phyloP scores from a whole-genome alignment of 2,797 vertebrate species.

The Falco columbarius region DNA sequence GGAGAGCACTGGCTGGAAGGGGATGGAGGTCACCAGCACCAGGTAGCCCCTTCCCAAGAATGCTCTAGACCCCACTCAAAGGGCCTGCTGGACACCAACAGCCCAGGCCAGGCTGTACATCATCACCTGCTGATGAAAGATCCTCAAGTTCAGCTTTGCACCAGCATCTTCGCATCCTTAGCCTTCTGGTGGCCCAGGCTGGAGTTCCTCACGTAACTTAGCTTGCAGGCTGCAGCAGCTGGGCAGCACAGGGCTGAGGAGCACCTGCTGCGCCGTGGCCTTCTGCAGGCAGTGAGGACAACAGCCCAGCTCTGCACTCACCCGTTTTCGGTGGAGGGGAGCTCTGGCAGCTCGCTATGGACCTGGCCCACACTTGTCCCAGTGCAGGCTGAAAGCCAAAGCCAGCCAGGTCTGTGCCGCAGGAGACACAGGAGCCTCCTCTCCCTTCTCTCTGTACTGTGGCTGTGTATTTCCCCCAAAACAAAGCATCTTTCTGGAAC shows the following conservation, averaged over 20 bases:
- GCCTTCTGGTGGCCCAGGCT: neutral
- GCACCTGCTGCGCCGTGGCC: neutral
- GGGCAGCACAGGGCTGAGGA: neutral
- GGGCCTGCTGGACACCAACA: neutral
- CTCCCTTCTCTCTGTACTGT: neutral
- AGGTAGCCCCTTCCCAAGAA: neutral
- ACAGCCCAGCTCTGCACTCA: neutral
- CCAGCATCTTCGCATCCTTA: neutral
- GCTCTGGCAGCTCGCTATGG: neutral
- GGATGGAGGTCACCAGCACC: neutral
- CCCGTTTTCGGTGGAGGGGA: neutral
- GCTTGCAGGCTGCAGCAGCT: neutral
- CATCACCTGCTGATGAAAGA: neutral
- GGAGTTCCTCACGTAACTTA: neutral
- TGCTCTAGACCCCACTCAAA: neutral
- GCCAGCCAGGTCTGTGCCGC: neutral
- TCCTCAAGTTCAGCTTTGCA: neutral
- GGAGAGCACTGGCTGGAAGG: neutral
- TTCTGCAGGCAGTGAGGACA: neutral
- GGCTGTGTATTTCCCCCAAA: neutral
- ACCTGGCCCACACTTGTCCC: neutral
- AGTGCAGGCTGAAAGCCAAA: neutral
- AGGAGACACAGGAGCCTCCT: neutral
- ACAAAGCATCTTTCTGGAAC: neutral
- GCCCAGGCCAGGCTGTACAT: neutral